A percentile compares a stretch with the other conserved stretches of the same genome.
phyloP scores from a whole-genome alignment of 2,888 invertebrate species.

The Gandaritis pyraliata region DNA sequence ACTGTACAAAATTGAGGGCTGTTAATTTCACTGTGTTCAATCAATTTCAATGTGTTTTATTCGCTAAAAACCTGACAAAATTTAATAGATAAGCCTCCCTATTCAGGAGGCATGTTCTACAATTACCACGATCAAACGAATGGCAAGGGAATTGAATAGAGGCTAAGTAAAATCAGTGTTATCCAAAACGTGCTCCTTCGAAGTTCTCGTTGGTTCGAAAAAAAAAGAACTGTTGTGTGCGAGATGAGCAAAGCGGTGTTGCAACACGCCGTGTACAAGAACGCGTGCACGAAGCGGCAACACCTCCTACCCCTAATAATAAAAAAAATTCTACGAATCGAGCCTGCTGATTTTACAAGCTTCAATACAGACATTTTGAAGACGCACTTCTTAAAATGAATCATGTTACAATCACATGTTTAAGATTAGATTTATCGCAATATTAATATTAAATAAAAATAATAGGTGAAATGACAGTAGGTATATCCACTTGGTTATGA shows the following conservation, averaged over 20 bases:
- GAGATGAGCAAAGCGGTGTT: constrained; percentile 35
- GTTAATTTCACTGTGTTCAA: too few species aligned
- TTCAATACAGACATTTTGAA: background rate
- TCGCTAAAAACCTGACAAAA: too few species aligned
- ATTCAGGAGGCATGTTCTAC: background rate
- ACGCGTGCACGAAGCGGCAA: constrained; percentile 50
- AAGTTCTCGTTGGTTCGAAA: constrained; percentile 6
- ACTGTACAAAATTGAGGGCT: too few species aligned
- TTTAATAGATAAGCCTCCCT: too few species aligned
- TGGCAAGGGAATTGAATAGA: background rate
- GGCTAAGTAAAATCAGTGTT: constrained; percentile 2
- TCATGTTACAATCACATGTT: background rate
- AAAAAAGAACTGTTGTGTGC: constrained; percentile 36
- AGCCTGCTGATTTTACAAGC: constrained; percentile 30
- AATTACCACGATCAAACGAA: background rate
- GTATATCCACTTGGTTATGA: background rate
- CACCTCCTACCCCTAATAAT: constrained; percentile 45
- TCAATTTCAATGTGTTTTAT: too few species aligned
- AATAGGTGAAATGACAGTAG: background rate
- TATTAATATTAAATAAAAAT: background rate
- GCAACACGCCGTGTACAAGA: constrained; percentile 9
- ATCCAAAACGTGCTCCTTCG: background rate
- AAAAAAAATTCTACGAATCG: constrained; percentile 41
- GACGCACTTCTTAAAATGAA: constrained; percentile 6
- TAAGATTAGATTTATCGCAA: constrained; percentile 41